Evolutionary conservation across 2,888 invertebrate species (phyloP).

Genomic region (Plebejus argus): DNA sequence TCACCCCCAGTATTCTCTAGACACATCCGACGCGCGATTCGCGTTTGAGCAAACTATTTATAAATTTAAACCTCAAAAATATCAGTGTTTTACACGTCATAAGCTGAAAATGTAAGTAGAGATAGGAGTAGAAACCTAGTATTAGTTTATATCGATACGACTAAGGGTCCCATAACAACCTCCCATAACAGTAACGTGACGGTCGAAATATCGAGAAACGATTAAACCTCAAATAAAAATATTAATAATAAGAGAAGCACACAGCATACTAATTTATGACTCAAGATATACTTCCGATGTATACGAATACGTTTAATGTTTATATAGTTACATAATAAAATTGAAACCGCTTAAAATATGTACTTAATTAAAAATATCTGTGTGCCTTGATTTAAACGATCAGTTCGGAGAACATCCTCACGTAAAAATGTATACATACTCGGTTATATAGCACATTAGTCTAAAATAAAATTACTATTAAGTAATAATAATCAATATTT

Average conservation of each 20-base stretch:
- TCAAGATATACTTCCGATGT: slow-evolving; percentile 49
- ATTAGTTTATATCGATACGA: slow-evolving; percentile 31
- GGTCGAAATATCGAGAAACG: slow-evolving; percentile 35
- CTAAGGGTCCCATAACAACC: slow-evolving; percentile 33
- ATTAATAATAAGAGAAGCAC: slow-evolving; percentile 49
- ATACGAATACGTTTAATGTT: slow-evolving; percentile 40
- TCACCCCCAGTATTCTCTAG: slow-evolving; percentile 49
- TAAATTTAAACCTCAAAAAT: slow-evolving; percentile 50
- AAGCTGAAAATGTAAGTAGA: slow-evolving; percentile 33
- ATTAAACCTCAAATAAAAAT: slow-evolving; percentile 55
- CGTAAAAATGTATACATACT: slow-evolving; percentile 56
- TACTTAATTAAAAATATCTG: slow-evolving; percentile 60
- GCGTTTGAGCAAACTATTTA: slow-evolving; percentile 56
- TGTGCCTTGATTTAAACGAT: slow-evolving; percentile 45
- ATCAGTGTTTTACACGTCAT: slow-evolving; percentile 48
- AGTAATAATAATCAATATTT: slow-evolving; percentile 76
- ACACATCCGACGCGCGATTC: slow-evolving; percentile 48
- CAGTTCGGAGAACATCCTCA: slow-evolving; percentile 41
- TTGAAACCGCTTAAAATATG: slow-evolving; percentile 62
- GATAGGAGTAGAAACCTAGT: slow-evolving; percentile 32
- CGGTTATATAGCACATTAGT: slow-evolving; percentile 74
- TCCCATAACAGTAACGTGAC: slow-evolving; percentile 32
- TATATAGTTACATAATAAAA: slow-evolving; percentile 52
- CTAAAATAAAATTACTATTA: slow-evolving; percentile 77
- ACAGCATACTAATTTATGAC: slow-evolving; percentile 52